These are phyloP conservation scores for Drosophila insularis DNA, from an alignment of 1,140 invertebrate species.

Conservation along the genomic window DNA sequence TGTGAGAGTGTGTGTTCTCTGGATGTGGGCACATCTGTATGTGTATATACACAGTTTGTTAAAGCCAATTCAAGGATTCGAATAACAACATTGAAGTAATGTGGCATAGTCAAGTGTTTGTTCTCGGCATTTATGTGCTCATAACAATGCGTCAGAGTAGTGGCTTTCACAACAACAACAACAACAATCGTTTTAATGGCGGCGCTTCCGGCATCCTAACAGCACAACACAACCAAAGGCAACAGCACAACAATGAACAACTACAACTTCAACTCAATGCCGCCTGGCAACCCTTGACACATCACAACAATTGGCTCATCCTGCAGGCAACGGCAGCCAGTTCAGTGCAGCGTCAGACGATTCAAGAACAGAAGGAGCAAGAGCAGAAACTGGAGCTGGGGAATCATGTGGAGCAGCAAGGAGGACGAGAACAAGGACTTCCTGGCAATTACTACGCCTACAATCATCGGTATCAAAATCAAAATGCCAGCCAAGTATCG, in stretches of 20 bases:
- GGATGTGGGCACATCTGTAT: neutral
- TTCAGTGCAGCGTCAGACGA: slow-evolving; percentile 37
- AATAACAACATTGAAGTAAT: slow-evolving; percentile 24
- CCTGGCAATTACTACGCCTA: slow-evolving; percentile 75
- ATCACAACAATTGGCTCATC: slow-evolving; percentile 75
- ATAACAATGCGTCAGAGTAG: slow-evolving; percentile 30
- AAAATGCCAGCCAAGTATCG: slow-evolving; percentile 19
- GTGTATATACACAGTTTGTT: neutral
- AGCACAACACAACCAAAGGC: slow-evolving; percentile 14
- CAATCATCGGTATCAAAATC: slow-evolving; percentile 68
- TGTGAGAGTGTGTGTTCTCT: too few species aligned
- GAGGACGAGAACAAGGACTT: slow-evolving; percentile 47
- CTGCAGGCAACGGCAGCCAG: slow-evolving; percentile 68
- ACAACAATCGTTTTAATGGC: slow-evolving; percentile 57
- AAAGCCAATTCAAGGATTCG: slow-evolving; percentile 17
- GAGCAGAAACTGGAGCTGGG: slow-evolving; percentile 16
- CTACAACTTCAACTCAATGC: slow-evolving; percentile 59
- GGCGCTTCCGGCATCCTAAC: slow-evolving; percentile 49
- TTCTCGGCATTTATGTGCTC: slow-evolving; percentile 46
- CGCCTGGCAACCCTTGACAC: slow-evolving; percentile 64
- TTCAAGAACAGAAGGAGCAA: neutral
- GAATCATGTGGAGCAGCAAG: slow-evolving; percentile 14
- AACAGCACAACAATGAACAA: slow-evolving; percentile 22
- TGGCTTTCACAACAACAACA: slow-evolving; percentile 24
- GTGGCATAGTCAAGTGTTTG: slow-evolving; percentile 57